Percentiles rank a stretch among this genome's conserved stretches.
phyloP scores from a whole-genome alignment of 2,797 vertebrate genomes.

The Euphonia xanthogaster region DNA sequence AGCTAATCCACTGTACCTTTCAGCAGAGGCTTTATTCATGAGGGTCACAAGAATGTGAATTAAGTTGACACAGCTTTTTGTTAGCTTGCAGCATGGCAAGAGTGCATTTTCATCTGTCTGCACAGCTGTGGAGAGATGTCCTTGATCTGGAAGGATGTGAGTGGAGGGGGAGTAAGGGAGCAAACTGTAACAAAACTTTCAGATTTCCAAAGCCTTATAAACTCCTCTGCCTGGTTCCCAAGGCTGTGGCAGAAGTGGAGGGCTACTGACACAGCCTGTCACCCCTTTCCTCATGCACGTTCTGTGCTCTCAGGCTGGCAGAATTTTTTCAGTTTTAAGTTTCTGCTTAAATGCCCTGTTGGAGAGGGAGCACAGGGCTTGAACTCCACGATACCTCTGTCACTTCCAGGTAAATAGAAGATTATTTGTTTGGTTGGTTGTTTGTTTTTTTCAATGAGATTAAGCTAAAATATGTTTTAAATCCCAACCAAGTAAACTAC shows the following conservation, averaged over 20 bases:
- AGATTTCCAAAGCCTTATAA: neutral
- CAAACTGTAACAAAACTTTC: neutral
- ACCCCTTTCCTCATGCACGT: accelerated
- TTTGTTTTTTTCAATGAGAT: neutral
- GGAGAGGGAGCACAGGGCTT: neutral
- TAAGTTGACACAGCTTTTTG: neutral
- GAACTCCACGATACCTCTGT: neutral
- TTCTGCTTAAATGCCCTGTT: neutral
- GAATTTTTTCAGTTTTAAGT: neutral
- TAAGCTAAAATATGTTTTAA: neutral
- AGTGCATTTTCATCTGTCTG: neutral
- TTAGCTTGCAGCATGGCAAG: neutral
- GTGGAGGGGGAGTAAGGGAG: neutral
- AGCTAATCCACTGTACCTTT: neutral
- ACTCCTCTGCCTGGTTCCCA: neutral
- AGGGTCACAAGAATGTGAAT: neutral
- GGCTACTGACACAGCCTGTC: neutral
- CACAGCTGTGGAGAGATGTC: neutral
- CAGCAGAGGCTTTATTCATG: neutral
- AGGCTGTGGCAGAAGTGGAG: neutral
- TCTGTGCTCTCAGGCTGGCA: neutral
- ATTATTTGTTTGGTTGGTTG: neutral
- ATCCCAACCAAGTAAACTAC: neutral
- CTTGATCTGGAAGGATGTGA: neutral
- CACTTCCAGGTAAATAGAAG: neutral